Evolutionary conservation across 2,888 invertebrate species (phyloP), one percentile per base, ranked within the genome.

Genomic region (Parthenolecanium corni): DNA sequence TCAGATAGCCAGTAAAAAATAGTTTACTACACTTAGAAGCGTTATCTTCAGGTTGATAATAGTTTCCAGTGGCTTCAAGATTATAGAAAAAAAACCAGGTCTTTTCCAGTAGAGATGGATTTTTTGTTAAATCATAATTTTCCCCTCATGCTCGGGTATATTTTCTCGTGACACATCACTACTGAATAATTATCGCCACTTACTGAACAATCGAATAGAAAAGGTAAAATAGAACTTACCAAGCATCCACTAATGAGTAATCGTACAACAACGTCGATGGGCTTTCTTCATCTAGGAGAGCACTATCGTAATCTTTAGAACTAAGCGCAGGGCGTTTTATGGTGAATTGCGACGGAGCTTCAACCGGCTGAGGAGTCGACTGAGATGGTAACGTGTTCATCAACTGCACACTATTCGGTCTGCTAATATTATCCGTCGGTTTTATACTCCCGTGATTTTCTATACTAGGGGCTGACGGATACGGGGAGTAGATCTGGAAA

Each of bases 251-350:
- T 69, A 84, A 83, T 68, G 88, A 81, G 76, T 91, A 92, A 76
- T 94, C 92, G 75, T 94, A 94, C 20, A 95, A 80, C 76, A 86
- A 81, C 69, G 87, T 84, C 67, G 87, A 79, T 64, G 84, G 81
- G 25, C 70, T 69, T 72, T 86, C 86, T 72, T 92, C 90, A 69
- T 89, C 89, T 24, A 85, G 81, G 62, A 86, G 79, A 69, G 85
- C 84, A 65, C 82, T 82, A 70, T 91, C 89, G 68, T 85, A 83
- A 71, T 88, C 88, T 70, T 84, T 84, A 53, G 83, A 81, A 57
- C 82, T 83, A 70, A 94, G 79, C 67, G 81, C 76, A 42, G 94
- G 94, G 71, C 91, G 79, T 74, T 87, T 86, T 70, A 83, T 74
- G 67, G 65, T 51, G 11, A 64, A 53, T 16, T 58, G 52, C 18